Evolutionary conservation across 2,888 invertebrate genomes (phyloP), one percentile per base, ranked within the genome.

Genomic region (Melitaea athalia): DNA sequence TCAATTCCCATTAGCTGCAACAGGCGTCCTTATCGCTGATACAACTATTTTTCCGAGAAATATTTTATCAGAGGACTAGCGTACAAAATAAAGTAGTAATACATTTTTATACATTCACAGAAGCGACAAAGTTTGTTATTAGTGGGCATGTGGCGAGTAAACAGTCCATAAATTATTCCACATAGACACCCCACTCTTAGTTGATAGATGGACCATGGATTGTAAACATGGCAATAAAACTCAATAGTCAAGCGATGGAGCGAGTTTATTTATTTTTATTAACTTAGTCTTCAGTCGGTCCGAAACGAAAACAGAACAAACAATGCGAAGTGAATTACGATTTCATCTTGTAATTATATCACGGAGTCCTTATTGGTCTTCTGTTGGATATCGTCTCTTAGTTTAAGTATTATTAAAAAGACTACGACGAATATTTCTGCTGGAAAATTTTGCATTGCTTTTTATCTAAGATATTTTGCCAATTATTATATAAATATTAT

Each of bases 91-190:
- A 2, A 4, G 11, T 14, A 11, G 11, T 4, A 11, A 14, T 12
- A 45, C 14, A 12, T 45, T 45, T 45, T 14, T 14, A 12, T 24
- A 31, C 24, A 17, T 24, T 52, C 5, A 52, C 17, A 47, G 11
- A 49, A 31, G 5, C 14, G 24, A n/a, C 55, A n/a, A 33, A 55
- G 55, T 55, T 55, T 55, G 38, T 55, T 55, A 55, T 55, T 55
- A 55, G n/a, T n/a, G 8, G n/a, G 33, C 55, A 55, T 74, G 66
- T 67, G 69, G 60, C 63, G 71, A 79, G 83, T 85, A 89, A 89
- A 89, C 88, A 89, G 84, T 80, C 79, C 71, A 84, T 88, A 88
- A 85, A 88, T 88, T 83, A 84, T 77, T 71, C 71, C 59, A 72
- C 67, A 69, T 72, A 75, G 74, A 64, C 38, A 38, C 71, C 72